These are phyloP conservation scores for Ondatra zibethicus DNA, from an alignment of 2,113 vertebrate species.

Conservation along the genomic window DNA sequence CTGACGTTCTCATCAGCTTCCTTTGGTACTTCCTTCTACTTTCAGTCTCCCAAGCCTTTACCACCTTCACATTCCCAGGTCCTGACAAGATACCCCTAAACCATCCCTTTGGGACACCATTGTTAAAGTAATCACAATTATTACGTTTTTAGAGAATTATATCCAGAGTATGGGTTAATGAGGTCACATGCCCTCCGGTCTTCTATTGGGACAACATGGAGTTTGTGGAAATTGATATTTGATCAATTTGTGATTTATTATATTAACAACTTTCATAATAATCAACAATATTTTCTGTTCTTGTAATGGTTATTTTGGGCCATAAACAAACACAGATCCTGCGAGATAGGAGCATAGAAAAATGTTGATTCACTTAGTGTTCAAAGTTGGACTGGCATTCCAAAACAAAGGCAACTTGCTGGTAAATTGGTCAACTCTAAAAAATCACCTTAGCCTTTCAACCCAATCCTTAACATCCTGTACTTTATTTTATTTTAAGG, in stretches of 20 bases:
- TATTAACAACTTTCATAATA: not conserved
- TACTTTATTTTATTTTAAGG: slow-evolving; percentile 1
- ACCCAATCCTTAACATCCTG: not conserved
- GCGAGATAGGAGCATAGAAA: not conserved
- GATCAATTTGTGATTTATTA: not conserved
- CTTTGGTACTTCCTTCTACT: not conserved
- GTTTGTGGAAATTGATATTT: slow-evolving; percentile 37
- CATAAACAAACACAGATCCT: slow-evolving; percentile 23
- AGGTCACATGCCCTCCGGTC: not conserved
- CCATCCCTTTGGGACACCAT: accelerated
- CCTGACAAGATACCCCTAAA: accelerated
- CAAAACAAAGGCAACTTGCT: not conserved
- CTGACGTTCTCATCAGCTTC: not conserved
- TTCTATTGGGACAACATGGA: not conserved
- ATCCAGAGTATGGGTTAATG: not conserved
- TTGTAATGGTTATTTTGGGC: not conserved
- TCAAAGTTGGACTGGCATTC: not conserved
- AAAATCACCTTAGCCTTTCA: not conserved
- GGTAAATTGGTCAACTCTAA: not conserved
- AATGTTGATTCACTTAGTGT: not conserved
- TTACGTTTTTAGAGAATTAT: not conserved
- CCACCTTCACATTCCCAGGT: too few relatives aligned
- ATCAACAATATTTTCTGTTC: slow-evolving; percentile 23
- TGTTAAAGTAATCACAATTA: not conserved
- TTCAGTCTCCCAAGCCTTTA: too few relatives aligned